phyloP scores from a whole-genome alignment of 2,113 vertebrate genomes.

The Corythornis cristatus region DNA sequence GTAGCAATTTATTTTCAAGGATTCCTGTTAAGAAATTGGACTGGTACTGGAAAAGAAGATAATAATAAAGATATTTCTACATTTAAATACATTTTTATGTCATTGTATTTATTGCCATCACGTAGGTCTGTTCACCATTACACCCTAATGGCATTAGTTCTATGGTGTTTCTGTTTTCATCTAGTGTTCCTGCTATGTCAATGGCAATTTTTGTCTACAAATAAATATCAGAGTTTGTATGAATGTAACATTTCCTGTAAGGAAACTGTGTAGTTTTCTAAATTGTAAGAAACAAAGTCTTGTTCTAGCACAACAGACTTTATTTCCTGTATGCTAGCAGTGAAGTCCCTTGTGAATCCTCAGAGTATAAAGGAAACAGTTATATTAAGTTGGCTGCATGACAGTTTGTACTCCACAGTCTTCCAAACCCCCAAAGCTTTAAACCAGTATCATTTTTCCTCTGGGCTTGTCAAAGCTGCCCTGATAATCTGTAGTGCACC shows the following conservation, averaged over 20 bases:
- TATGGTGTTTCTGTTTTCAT: background rate
- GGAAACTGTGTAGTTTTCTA: constrained; percentile 40
- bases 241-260: constrained; percentile 67
- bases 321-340: constrained; percentile 68
- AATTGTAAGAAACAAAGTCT: constrained; percentile 59
- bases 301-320: constrained; percentile 52
- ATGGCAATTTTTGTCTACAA: constrained; percentile 39
- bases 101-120: background rate
- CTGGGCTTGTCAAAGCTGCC: constrained; percentile 19
- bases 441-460: constrained; percentile 52
- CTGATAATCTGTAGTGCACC: background rate
- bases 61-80: background rate
- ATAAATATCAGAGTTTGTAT: constrained; percentile 58
- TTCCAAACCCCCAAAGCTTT: constrained; percentile 42
- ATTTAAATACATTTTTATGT: background rate
- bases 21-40: background rate
- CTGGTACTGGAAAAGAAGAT: background rate
- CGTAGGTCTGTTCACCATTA: background rate
- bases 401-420: constrained; percentile 34
- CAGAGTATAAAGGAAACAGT: constrained; percentile 61
- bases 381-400: constrained; percentile 63
- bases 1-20: background rate
- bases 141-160: background rate
- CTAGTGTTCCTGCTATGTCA: constrained; percentile 25
- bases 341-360: constrained; percentile 60